Evolutionary conservation across 2,113 vertebrate genomes (phyloP).

Genomic region (Euleptes europaea): DNA sequence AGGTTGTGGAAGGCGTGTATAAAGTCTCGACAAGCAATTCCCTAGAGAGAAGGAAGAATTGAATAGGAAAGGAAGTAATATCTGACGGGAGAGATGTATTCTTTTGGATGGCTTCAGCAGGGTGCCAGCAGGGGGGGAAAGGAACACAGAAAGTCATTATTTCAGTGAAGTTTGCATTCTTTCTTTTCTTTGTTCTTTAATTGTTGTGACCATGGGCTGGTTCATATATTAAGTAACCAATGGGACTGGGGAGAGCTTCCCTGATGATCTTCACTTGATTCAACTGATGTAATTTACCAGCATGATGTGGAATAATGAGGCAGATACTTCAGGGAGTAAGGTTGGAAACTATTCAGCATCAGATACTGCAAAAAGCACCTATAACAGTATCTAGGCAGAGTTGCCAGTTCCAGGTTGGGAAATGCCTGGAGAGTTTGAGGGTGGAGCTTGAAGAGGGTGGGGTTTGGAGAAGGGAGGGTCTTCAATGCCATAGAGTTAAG

Average conservation of each 20-base stretch:
- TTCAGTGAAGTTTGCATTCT: not conserved
- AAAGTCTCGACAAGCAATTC: slow-evolving; percentile 27
- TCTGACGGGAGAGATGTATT: slow-evolving; percentile 44
- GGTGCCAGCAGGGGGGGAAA: slow-evolving; percentile 2
- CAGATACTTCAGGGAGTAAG: not conserved
- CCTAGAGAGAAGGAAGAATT: slow-evolving; percentile 35
- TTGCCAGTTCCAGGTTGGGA: too few species aligned
- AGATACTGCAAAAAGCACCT: not conserved
- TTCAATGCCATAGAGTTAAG: too few species aligned
- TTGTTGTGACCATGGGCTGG: not conserved
- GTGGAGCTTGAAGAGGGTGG: too few species aligned
- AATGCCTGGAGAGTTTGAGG: too few species aligned
- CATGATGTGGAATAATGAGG: too few species aligned
- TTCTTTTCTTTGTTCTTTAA: not conserved
- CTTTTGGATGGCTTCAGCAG: slow-evolving; percentile 39
- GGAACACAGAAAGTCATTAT: not conserved
- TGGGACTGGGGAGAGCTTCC: too few species aligned
- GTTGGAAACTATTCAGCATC: not conserved
- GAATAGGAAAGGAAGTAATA: slow-evolving; percentile 32
- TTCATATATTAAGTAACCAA: not conserved
- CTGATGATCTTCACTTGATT: not conserved
- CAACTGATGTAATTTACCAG: not conserved
- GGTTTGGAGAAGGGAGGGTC: too few species aligned
- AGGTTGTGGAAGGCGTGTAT: not conserved
- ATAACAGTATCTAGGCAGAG: not conserved